Evolutionary conservation across 2,888 invertebrate species (phyloP), one percentile per base, ranked within the genome.

Genomic region (Cenopis cana): DNA sequence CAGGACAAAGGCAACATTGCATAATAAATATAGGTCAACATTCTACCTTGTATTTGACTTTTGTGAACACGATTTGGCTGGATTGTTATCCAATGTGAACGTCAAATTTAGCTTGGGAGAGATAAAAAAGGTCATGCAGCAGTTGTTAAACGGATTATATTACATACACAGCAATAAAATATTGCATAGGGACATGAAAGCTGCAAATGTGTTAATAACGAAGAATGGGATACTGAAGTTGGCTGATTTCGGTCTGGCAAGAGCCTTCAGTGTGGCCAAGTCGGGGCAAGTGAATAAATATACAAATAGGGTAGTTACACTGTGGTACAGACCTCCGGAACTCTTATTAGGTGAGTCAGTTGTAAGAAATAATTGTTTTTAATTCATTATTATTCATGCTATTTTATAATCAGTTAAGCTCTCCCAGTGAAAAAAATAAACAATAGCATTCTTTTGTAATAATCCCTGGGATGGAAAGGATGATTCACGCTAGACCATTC

Each of bases 21-120:
- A 95, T 82, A 98, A 98, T 82, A 95, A 96, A 79, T 97, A 95
- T 82, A 94, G 97, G 75, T 97, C 97, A 6, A 98, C 98, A 0
- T 98, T 98, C 86, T 99, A 98, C 85, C 93, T 99, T 73, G 98
- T 99, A 4, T 99, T 99, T 88, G 99, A 99, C 80, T 99, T 99
- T 84, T 99, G 99, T 86, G 99, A 99, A 84, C 99, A 99, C 82
- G 99, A 99, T 91, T 94, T 99, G 76, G 99, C 99, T 8, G 99
- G 99, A 0, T 93, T 99, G 52, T 87, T 99, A 10, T 98, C 98
- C 0, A 99, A 99, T 87, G 96, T 96, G 17, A 98, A 98, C 86
- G 98, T 99, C 0, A 98, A 98, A 93, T 99, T 99, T 86, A 98
- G 97, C 80, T 95, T 99, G 79, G 98, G 98, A 0, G 99, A 99